Percentiles rank a stretch among this genome's conserved stretches.
phyloP scores from a whole-genome alignment of 2,797 vertebrate genomes.

The Neosilurus hyrtlii region DNA sequence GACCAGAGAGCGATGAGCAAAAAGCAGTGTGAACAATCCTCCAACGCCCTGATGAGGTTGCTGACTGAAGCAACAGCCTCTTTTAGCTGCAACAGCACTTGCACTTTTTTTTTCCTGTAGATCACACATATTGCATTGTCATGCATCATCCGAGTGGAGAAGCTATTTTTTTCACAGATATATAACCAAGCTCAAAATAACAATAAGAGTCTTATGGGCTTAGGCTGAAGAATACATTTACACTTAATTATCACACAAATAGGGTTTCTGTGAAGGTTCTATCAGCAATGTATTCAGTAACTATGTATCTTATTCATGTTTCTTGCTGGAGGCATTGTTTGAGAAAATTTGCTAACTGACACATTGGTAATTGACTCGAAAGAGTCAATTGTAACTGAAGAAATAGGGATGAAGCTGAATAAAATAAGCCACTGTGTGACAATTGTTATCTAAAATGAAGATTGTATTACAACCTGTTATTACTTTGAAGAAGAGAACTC shows the following conservation, averaged over 20 bases:
- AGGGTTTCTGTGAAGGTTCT: background rate
- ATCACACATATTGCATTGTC: slow-evolving; percentile 42
- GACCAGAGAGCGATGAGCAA: slow-evolving; percentile 36
- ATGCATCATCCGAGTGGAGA: slow-evolving; percentile 35
- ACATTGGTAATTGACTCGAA: slow-evolving; percentile 7
- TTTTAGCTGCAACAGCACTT: slow-evolving; percentile 47
- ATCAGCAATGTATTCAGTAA: slow-evolving; percentile 1
- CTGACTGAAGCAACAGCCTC: slow-evolving; percentile 47
- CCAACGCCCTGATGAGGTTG: slow-evolving; percentile 34
- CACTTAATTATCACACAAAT: slow-evolving; percentile 26
- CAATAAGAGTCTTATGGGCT: background rate
- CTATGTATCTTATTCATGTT: background rate
- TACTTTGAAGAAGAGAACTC: background rate
- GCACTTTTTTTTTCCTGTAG: slow-evolving; percentile 30
- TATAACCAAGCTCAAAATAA: slow-evolving; percentile 17
- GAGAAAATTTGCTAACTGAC: slow-evolving; percentile 11
- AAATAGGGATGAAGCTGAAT: background rate
- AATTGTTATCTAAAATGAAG: slow-evolving; percentile 2
- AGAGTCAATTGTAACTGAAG: background rate
- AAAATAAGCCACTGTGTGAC: background rate
- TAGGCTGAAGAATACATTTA: background rate
- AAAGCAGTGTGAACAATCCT: slow-evolving; percentile 23
- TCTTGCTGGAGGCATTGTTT: slow-evolving; percentile 10
- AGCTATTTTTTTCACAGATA: background rate
- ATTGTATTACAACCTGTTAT: background rate